A percentile compares a stretch with the other conserved stretches of the same genome.
These are phyloP conservation scores for Halesus radiatus DNA, from an alignment of 1,140 invertebrate genomes.

Conservation along the genomic window DNA sequence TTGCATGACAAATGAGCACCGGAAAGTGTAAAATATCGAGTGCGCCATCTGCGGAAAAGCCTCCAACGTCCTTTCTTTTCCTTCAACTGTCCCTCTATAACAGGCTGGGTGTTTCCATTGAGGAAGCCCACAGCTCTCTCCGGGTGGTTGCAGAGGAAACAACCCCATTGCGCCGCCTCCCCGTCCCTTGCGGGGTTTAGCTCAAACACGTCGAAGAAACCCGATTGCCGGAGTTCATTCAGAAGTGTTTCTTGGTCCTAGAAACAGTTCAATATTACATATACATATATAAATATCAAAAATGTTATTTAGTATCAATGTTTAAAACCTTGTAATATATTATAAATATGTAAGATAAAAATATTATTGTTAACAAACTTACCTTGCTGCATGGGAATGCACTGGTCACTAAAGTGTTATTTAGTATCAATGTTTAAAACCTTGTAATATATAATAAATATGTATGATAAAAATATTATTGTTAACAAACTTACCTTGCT, in stretches of 20 bases:
- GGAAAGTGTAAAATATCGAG: constrained; percentile 93
- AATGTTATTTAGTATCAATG: too few species aligned
- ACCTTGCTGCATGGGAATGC: constrained; percentile 91
- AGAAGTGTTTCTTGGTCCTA: constrained; percentile 88
- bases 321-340: background rate
- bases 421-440: background rate
- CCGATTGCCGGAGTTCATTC: constrained; percentile 86
- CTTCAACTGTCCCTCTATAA: constrained; percentile 92
- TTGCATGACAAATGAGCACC: constrained; percentile 91
- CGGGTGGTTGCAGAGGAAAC: constrained; percentile 92
- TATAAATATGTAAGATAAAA: too few species aligned
- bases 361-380: constrained; percentile 32
- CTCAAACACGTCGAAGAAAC: constrained; percentile 95
- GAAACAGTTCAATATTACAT: background rate
- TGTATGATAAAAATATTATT: background rate
- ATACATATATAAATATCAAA: too few species aligned
- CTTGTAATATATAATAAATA: too few species aligned
- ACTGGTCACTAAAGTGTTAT: constrained; percentile 91
- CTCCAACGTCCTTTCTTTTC: constrained; percentile 96
- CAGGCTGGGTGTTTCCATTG: constrained; percentile 79
- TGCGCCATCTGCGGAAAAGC: constrained; percentile 91
- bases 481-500: constrained; percentile 74
- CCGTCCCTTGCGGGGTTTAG: constrained; percentile 70
- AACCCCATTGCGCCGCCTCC: constrained; percentile 79
- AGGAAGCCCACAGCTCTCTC: constrained; percentile 88